These are phyloP conservation scores for Lacanobia oleracea DNA, from an alignment of 2,888 invertebrate species.

Conservation along the genomic window DNA sequence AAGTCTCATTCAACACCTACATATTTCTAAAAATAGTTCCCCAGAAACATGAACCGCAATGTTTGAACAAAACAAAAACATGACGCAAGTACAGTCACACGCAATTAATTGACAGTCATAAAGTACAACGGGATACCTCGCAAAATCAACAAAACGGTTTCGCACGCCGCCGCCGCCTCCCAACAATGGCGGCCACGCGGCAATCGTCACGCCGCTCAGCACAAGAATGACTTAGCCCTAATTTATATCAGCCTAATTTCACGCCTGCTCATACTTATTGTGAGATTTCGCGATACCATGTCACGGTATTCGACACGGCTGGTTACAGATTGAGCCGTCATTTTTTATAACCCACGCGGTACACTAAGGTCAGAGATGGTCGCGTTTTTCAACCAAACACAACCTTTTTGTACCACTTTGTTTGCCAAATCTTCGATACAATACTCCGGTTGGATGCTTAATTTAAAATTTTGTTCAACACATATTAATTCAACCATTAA, in stretches of 20 bases:
- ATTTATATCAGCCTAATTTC: conserved; percentile 87
- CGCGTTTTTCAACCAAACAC: conserved; percentile 36
- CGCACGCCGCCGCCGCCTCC: conserved; percentile 77
- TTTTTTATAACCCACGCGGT: conserved; percentile 68
- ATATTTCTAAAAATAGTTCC: conserved; percentile 11
- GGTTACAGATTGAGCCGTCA: conserved; percentile 86
- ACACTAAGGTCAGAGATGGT: conserved; percentile 41
- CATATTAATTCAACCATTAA: conserved; percentile 86
- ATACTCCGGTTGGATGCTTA: conserved; percentile 73
- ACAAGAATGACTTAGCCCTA: conserved; percentile 83
- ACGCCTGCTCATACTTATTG: conserved; percentile 87
- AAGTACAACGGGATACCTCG: conserved; percentile 74
- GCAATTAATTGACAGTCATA: conserved; percentile 82
- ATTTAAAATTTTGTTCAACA: conserved; percentile 74
- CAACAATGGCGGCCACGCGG: conserved; percentile 86
- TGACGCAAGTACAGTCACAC: conserved; percentile 71
- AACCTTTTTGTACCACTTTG: conserved; percentile 59
- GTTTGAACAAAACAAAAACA: conserved; percentile 60
- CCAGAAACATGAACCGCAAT: not conserved
- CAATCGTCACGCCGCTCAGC: conserved; percentile 80
- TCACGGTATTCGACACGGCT: conserved; percentile 86
- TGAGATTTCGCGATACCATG: conserved; percentile 85
- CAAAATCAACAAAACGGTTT: conserved; percentile 87
- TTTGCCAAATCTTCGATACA: conserved; percentile 65
- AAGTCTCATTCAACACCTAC: conserved; percentile 1